Evolutionary conservation across 2,797 vertebrate species (phyloP), one percentile per base, ranked within the genome.

Genomic region (Scleropages formosus): DNA sequence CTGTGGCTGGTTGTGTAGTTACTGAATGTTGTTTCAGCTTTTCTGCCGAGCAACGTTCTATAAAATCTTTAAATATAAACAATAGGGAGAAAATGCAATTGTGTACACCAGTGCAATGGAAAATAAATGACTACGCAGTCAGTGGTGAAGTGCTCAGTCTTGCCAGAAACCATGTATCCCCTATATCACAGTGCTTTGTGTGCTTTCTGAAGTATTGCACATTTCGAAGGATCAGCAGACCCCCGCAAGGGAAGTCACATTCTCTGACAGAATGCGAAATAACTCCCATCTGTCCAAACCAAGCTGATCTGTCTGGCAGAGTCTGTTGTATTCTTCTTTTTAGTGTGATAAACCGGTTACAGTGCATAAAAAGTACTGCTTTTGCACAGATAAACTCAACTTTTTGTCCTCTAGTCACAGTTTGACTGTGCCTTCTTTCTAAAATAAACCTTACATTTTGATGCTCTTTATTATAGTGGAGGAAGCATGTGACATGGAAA

Each of bases 61-160:
- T 82, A 89, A 90, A 90, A 90, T 92, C 89, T 91, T 88, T 92
- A 89, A 92, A 91, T 90, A 92, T 92, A 92, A 92, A 90, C 80
- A 89, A 88, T 88, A 83, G 84, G 84, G 82, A 85, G 22, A 80
- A 84, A 91, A 91, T 90, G 89, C 87, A 87, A 92, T 92, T 91
- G 89, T 84, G 81, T 88, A 88, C 90, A 87, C 90, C 87, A 81
- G 91, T 90, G 89, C 91, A 92, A 88, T 75, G 80, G 66, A 81
- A 87, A 85, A 91, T 87, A 88, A 89, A 89, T 88, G 80, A 69
- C 70, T 51, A 46, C 78, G 76, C 61, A 74, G 73, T 75, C 24
- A 71, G 61, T 71, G 75, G 74, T 69, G 68, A 83, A 60, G 83
- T 83, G 84, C 86, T 87, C 73, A 77, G 77, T 79, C 79, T 75